A percentile compares a stretch with the other conserved stretches of the same genome.
Conservation (phyloP, 2,797 vertebrate species). For the Heliangelus exortis region DNA sequence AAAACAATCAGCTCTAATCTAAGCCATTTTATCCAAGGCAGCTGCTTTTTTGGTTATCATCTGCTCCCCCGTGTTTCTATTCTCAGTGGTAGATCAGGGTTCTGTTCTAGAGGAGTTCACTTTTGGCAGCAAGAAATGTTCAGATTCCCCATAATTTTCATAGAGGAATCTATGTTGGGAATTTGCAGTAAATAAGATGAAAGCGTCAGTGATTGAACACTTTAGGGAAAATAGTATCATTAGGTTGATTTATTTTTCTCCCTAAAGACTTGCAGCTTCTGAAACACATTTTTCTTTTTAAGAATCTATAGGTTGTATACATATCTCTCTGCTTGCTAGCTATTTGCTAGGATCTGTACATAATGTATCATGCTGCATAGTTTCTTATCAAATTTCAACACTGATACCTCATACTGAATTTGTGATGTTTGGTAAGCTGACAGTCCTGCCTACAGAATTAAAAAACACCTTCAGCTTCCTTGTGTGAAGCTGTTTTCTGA, state of each 20-base stretch:
- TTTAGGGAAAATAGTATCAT: constrained; percentile 1
- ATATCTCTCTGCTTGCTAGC: not conserved
- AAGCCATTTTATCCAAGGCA: constrained; percentile 17
- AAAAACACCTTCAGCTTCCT: not conserved
- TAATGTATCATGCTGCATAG: not conserved
- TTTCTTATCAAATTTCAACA: not conserved
- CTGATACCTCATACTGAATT: not conserved
- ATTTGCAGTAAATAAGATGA: constrained; percentile 38
- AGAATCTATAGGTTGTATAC: not conserved
- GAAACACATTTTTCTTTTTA: constrained; percentile 10
- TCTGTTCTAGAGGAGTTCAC: constrained; percentile 48
- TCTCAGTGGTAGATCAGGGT: constrained; percentile 3
- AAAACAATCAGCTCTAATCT: constrained; percentile 19
- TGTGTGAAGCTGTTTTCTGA: not conserved
- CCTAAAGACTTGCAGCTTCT: constrained; percentile 10
- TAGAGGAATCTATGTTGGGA: not conserved
- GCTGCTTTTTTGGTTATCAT: constrained; percentile 49
- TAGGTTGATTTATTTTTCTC: constrained; percentile 34
- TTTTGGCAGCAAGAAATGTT: constrained; percentile 39
- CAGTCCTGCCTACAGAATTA: not conserved
- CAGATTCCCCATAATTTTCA: constrained; percentile 1
- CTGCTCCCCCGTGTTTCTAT: constrained; percentile 51
- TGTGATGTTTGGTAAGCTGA: not conserved
- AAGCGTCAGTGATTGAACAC: not conserved
- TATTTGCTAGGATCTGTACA: not conserved